Conservation (phyloP, 2,797 vertebrate species). For the Sebastes diaconus region DNA sequence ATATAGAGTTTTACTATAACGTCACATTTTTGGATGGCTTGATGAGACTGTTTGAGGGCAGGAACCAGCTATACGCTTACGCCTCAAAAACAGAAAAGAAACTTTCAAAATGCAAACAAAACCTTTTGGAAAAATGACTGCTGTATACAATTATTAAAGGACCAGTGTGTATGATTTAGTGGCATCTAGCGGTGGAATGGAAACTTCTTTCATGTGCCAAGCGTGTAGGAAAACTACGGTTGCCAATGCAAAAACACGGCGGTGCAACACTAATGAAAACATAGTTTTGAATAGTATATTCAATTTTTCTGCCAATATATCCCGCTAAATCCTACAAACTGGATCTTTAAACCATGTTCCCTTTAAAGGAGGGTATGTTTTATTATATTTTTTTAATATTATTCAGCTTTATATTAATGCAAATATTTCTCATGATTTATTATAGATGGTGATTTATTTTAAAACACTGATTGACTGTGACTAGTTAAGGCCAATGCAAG, state of each 20-base stretch:
- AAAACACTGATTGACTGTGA: neutral
- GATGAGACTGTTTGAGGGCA: neutral
- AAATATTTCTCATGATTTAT: neutral
- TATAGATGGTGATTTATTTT: neutral
- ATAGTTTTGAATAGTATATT: too few species aligned
- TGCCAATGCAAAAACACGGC: accelerated
- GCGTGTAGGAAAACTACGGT: too few species aligned
- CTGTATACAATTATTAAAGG: too few species aligned
- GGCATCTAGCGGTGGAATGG: too few species aligned
- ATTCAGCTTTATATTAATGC: neutral
- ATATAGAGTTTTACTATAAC: neutral
- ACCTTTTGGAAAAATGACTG: too few species aligned
- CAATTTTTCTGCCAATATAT: too few species aligned
- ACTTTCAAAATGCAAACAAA: neutral
- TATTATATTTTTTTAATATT: neutral
- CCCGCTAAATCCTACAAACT: too few species aligned
- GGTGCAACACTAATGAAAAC: too few species aligned
- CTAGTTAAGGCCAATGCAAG: neutral
- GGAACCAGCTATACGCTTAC: neutral
- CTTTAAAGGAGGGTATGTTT: neutral
- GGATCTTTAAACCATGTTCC: neutral
- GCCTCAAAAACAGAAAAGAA: neutral
- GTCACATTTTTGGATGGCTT: neutral
- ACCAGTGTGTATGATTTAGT: too few species aligned
- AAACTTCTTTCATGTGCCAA: too few species aligned